phyloP scores from a whole-genome alignment of 2,888 invertebrate genomes.

The Dasysyrphus tricinctus region DNA sequence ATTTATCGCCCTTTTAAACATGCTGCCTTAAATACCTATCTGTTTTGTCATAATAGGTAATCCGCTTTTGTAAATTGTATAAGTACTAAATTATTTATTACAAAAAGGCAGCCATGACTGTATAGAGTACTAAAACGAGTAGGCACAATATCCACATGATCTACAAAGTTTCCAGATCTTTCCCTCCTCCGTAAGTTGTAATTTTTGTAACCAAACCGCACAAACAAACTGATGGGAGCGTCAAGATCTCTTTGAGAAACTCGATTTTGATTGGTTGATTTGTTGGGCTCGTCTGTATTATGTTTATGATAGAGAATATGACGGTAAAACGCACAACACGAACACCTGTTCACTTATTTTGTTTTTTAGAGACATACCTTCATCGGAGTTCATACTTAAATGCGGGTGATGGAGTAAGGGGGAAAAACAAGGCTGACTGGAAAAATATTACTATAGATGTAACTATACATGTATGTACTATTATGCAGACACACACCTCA shows the following conservation, averaged over 20 bases:
- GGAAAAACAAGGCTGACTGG: not conserved
- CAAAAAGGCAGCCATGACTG: too few species aligned
- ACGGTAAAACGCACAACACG: not conserved
- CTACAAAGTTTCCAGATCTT: slow-evolving; percentile 23
- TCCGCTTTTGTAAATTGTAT: too few species aligned
- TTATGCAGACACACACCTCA: slow-evolving; percentile 2
- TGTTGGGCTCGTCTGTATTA: slow-evolving; percentile 60
- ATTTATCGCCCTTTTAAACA: too few species aligned
- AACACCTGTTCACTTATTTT: slow-evolving; percentile 8
- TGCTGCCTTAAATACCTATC: too few species aligned
- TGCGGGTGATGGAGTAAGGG: not conserved
- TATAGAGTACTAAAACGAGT: not conserved
- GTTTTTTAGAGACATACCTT: not conserved
- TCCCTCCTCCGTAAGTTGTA: not conserved
- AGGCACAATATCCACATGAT: not conserved
- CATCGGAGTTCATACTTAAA: not conserved
- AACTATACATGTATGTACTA: not conserved
- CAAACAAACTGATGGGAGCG: slow-evolving; percentile 38
- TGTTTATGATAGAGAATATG: not conserved
- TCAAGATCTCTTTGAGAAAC: slow-evolving; percentile 53
- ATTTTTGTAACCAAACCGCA: not conserved
- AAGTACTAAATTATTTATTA: too few species aligned
- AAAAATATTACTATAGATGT: not conserved
- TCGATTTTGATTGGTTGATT: slow-evolving; percentile 52
- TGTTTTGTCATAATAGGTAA: too few species aligned